Conservation (phyloP, 2,888 invertebrate genomes). For the Stenoptilia bipunctidactyla region DNA sequence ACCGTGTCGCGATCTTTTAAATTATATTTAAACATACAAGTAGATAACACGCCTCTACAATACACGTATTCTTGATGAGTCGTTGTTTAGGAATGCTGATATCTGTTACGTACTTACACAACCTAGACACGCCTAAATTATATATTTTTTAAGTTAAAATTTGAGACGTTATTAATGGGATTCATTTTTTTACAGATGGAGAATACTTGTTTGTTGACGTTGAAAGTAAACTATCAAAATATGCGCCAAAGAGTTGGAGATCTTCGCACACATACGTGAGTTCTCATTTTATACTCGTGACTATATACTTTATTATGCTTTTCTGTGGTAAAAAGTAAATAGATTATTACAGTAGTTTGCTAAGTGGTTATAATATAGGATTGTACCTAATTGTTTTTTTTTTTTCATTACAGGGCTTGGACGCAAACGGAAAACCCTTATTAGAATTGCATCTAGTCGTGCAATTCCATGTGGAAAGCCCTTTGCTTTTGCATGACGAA, state of each 20-base stretch:
- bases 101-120: constrained; percentile 5
- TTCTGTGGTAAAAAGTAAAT: too few relatives aligned
- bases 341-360: too few relatives aligned
- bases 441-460: constrained; percentile 91
- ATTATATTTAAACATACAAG: neutral
- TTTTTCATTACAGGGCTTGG: constrained; percentile 78
- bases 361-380: too few relatives aligned
- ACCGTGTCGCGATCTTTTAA: neutral
- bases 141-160: neutral
- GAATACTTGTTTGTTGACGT: constrained; percentile 96
- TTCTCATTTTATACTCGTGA: constrained; percentile 17
- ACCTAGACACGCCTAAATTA: neutral
- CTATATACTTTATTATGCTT: neutral
- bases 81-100: constrained; percentile 5
- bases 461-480: constrained; percentile 94
- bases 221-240: constrained; percentile 95
- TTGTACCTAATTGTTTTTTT: too few relatives aligned
- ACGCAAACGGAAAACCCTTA: constrained; percentile 90
- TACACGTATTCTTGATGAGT: constrained; percentile 10
- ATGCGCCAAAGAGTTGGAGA: constrained; percentile 97
- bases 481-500: constrained; percentile 90
- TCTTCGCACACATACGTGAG: constrained; percentile 92
- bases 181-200: constrained; percentile 80
- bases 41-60: too few relatives aligned
- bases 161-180: neutral